A percentile compares a stretch with the other conserved stretches of the same genome.
These are phyloP conservation scores for Empidonax traillii DNA, from an alignment of 2,113 vertebrate genomes.

Conservation along the genomic window DNA sequence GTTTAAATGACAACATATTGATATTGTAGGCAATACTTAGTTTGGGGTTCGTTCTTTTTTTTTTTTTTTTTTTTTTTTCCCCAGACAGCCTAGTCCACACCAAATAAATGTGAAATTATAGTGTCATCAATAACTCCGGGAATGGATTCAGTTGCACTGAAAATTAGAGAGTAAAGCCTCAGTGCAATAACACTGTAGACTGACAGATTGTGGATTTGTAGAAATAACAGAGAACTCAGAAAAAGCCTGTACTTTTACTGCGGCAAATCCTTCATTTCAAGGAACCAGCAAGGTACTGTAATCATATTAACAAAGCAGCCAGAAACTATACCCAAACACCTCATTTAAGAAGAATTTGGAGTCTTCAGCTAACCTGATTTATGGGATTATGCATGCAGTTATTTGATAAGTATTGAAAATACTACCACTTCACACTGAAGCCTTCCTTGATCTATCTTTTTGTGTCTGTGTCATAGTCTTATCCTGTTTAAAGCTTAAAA, in stretches of 20 bases:
- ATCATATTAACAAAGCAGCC: slow-evolving; percentile 71
- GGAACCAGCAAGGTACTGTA: slow-evolving; percentile 68
- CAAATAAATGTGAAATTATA: slow-evolving; percentile 76
- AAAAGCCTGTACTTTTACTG: slow-evolving; percentile 55
- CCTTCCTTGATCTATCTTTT: slow-evolving; percentile 57
- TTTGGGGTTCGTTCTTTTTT: slow-evolving; percentile 43
- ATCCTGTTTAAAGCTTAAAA: slow-evolving; percentile 64
- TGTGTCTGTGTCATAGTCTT: slow-evolving; percentile 56
- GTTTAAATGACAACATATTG: slow-evolving; percentile 78
- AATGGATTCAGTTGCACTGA: slow-evolving; percentile 71
- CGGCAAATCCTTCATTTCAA: slow-evolving; percentile 67
- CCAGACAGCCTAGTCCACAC: slow-evolving; percentile 5
- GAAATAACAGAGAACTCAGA: slow-evolving; percentile 75
- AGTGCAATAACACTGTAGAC: slow-evolving; percentile 62
- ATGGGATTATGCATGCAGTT: slow-evolving; percentile 71
- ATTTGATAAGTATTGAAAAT: slow-evolving; percentile 69
- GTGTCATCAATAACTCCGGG: slow-evolving; percentile 71
- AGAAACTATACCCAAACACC: slow-evolving; percentile 70
- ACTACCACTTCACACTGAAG: slow-evolving; percentile 44
- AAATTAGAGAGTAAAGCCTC: slow-evolving; percentile 74
- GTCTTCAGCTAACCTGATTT: slow-evolving; percentile 68
- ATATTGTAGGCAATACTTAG: slow-evolving; percentile 71
- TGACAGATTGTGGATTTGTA: slow-evolving; percentile 78
- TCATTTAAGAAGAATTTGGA: slow-evolving; percentile 67
- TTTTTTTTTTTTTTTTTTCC: not conserved